phyloP scores from a whole-genome alignment of 2,888 invertebrate genomes.

The Caenorhabditis afra region DNA sequence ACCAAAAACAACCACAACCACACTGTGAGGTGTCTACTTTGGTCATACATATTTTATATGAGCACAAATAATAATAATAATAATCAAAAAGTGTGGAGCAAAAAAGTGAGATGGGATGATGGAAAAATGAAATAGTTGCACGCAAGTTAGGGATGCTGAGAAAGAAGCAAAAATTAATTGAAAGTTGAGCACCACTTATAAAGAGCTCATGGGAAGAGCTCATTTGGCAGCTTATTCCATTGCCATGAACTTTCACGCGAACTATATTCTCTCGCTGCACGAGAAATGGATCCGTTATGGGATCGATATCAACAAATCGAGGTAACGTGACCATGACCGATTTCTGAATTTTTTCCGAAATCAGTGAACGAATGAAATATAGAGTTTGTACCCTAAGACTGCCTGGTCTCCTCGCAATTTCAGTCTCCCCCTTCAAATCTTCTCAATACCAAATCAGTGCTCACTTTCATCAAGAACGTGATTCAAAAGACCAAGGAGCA shows the following conservation, averaged over 20 bases:
- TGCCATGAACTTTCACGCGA: background rate
- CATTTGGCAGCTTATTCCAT: background rate
- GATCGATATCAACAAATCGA: background rate
- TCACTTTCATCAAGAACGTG: background rate
- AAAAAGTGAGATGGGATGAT: background rate
- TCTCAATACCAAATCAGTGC: background rate
- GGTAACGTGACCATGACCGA: background rate
- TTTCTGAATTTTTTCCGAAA: too few species aligned
- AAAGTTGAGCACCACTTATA: too few species aligned
- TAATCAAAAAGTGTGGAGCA: background rate
- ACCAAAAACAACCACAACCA: too few species aligned
- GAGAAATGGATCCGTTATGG: background rate
- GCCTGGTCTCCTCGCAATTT: background rate
- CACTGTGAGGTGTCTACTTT: too few species aligned
- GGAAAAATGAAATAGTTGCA: too few species aligned
- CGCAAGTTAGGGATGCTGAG: too few species aligned
- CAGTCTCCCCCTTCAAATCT: background rate
- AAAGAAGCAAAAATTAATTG: too few species aligned
- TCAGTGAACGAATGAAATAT: too few species aligned
- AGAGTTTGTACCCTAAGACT: background rate
- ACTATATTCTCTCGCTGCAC: background rate
- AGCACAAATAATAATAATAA: too few species aligned
- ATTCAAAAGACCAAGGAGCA: slow-evolving; percentile 8
- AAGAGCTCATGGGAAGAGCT: too few species aligned
- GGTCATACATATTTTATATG: too few species aligned